These are phyloP conservation scores for Lytechinus pictus DNA, from an alignment of 35 echinoderm and acorn worm species.

Conservation along the genomic window DNA sequence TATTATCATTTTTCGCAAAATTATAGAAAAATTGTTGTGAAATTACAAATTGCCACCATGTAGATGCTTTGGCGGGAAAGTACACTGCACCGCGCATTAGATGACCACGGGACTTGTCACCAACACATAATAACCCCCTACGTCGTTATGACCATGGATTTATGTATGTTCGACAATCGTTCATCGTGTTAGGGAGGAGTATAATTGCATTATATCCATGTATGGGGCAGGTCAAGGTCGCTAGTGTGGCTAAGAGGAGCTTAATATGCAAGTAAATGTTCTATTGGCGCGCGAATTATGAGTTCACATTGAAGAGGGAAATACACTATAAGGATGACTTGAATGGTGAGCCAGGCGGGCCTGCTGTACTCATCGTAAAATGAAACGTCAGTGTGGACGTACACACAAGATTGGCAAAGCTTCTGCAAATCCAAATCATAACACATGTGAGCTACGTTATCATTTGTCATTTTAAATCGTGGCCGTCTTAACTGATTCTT, in stretches of 20 bases:
- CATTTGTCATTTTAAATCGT: background rate
- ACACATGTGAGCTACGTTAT: background rate
- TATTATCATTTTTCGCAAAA: background rate
- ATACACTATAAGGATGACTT: background rate
- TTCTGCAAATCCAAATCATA: background rate
- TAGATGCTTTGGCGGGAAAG: background rate
- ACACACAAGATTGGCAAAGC: background rate
- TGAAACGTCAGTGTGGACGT: background rate
- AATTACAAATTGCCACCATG: background rate
- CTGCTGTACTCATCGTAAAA: background rate
- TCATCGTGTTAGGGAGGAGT: background rate
- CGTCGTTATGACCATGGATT: background rate
- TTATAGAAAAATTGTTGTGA: background rate
- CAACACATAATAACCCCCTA: background rate
- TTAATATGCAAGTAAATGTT: slow-evolving; percentile 6
- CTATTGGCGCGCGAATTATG: background rate
- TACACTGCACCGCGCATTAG: background rate
- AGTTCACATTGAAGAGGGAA: background rate
- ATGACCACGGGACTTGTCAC: background rate
- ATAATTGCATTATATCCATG: slow-evolving; percentile 21
- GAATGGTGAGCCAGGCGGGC: background rate
- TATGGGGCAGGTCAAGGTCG: background rate
- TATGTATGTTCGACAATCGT: slow-evolving; percentile 18
- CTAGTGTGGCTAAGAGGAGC: background rate
- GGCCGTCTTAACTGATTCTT: background rate